A percentile compares a stretch with the other conserved stretches of the same genome.
phyloP scores from a whole-genome alignment of 2,113 vertebrate genomes.

The Sarotherodon lohbergeri region DNA sequence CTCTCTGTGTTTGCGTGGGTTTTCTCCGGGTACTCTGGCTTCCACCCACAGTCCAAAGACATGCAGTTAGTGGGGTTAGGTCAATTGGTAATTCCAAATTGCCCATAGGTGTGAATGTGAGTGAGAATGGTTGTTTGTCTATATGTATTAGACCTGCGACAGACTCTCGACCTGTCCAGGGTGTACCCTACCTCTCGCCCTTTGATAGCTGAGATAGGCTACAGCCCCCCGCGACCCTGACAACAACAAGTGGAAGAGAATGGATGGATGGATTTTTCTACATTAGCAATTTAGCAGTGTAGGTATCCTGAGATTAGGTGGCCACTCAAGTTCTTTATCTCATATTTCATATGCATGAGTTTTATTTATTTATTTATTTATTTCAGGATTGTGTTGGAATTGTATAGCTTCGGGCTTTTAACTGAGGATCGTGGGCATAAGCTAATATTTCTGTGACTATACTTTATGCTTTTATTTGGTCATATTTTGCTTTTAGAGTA shows the following conservation, averaged over 20 bases:
- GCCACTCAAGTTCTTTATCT: neutral
- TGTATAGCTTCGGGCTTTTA: neutral
- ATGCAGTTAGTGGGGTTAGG: neutral
- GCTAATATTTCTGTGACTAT: neutral
- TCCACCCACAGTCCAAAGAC: neutral
- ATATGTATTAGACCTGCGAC: neutral
- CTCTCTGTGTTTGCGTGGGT: neutral
- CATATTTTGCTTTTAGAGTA: neutral
- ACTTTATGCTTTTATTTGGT: neutral
- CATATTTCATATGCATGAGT: neutral
- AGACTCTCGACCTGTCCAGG: neutral
- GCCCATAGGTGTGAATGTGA: neutral
- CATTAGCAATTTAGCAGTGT: neutral
- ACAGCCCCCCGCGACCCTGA: rapidly evolving
- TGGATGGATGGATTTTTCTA: neutral
- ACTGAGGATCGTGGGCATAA: neutral
- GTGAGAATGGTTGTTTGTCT: neutral
- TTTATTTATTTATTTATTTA: neutral
- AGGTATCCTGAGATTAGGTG: neutral
- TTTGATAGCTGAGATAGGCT: neutral
- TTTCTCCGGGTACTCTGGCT: neutral
- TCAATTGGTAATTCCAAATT: neutral
- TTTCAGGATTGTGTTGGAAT: neutral
- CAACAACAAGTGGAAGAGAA: neutral
- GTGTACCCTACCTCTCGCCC: neutral